These are phyloP conservation scores for Paralichthys olivaceus DNA, from an alignment of 2,113 vertebrate species.

Conservation along the genomic window DNA sequence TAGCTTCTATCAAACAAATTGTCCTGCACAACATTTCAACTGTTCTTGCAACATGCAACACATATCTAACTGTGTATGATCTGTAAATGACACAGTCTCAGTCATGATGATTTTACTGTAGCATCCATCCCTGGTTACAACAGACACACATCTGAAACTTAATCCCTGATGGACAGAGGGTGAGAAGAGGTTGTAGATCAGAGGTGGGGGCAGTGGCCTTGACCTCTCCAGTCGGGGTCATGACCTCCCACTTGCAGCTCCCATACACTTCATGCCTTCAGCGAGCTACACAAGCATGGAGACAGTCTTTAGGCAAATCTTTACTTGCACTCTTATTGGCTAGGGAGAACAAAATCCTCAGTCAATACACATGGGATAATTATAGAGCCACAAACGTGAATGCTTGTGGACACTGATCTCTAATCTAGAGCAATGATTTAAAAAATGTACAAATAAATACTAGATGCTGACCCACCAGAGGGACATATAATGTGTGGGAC, in stretches of 20 bases:
- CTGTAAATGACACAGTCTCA: background rate
- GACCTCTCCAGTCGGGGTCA: conserved; percentile 63
- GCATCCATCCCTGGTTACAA: conserved; percentile 3
- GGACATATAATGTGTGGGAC: background rate
- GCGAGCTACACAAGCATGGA: background rate
- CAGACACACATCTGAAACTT: conserved; percentile 52
- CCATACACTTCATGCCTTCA: conserved; percentile 41
- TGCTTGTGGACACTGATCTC: background rate
- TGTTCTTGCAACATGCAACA: background rate
- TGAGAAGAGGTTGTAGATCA: conserved; percentile 71
- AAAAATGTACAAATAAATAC: background rate
- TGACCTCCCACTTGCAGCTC: conserved; percentile 45
- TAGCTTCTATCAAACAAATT: background rate
- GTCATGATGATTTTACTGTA: conserved; percentile 20
- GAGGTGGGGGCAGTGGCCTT: conserved; percentile 51
- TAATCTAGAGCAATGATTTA: background rate
- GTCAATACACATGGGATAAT: background rate
- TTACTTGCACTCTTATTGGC: background rate
- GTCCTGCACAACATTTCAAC: background rate
- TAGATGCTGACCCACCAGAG: background rate
- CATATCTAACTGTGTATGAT: background rate
- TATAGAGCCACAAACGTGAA: background rate
- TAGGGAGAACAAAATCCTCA: background rate
- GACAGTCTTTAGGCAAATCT: conserved; percentile 1
- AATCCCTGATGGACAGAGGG: conserved; percentile 60